Evolutionary conservation across 2,113 vertebrate genomes (phyloP).

Genomic region (Sminthopsis crassicaudata): DNA sequence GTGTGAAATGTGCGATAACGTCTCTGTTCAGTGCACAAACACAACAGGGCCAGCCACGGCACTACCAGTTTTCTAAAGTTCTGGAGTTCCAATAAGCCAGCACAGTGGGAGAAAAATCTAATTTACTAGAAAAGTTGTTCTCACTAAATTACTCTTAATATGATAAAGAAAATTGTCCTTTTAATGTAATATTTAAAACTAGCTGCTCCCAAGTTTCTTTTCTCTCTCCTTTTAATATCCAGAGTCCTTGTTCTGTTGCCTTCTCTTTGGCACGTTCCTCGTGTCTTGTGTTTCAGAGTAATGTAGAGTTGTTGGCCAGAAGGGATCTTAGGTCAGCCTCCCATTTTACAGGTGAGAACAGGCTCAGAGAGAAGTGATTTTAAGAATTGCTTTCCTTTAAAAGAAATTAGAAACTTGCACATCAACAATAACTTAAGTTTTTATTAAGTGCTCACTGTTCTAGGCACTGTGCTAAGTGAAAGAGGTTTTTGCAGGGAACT

Average conservation of each 20-base stretch:
- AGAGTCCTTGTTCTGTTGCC: slow-evolving; percentile 19
- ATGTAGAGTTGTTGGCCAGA: not conserved
- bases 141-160: slow-evolving; percentile 41
- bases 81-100: slow-evolving; percentile 25
- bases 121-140: slow-evolving; percentile 29
- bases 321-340: not conserved
- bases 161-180: slow-evolving; percentile 23
- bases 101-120: slow-evolving; percentile 23
- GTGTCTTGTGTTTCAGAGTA: slow-evolving; percentile 44
- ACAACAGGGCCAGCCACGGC: slow-evolving; percentile 44
- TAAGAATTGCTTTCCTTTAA: not conserved
- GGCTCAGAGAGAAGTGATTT: not conserved
- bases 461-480: not conserved
- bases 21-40: slow-evolving; percentile 35
- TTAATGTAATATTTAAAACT: slow-evolving; percentile 46
- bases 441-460: not conserved
- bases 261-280: slow-evolving; percentile 27
- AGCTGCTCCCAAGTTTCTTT: slow-evolving; percentile 27
- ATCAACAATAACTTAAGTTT: not conserved
- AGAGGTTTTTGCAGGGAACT: not conserved
- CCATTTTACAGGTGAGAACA: not conserved
- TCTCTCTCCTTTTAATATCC: slow-evolving; percentile 20
- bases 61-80: slow-evolving; percentile 44
- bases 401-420: not conserved
- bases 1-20: slow-evolving; percentile 56